Evolutionary conservation across 2,797 vertebrate species (phyloP).

Genomic region (Amazona finschi): DNA sequence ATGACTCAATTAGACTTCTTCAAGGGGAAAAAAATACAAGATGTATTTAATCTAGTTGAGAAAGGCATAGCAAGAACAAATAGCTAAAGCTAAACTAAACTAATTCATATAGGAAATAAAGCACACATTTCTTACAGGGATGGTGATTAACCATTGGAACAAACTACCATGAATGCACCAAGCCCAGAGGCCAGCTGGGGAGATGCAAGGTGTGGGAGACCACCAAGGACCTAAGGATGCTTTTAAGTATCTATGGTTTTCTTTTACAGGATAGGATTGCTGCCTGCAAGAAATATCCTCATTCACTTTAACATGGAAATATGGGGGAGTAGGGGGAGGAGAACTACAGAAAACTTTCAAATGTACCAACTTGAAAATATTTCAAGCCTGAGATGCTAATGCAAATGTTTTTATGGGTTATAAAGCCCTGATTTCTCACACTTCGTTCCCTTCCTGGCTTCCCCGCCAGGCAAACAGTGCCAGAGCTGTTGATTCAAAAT

Average conservation of each 20-base stretch:
- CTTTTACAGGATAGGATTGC: fast-evolving
- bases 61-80: background rate
- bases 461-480: background rate
- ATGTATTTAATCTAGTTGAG: background rate
- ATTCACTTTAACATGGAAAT: background rate
- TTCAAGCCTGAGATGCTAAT: background rate
- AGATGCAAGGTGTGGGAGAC: background rate
- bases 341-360: background rate
- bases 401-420: background rate
- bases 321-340: fast-evolving
- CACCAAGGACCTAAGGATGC: background rate
- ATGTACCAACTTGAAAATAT: fast-evolving
- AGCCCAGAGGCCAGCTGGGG: fast-evolving
- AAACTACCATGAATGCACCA: fast-evolving
- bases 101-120: background rate
- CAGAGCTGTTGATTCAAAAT: fast-evolving
- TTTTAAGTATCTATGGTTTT: background rate
- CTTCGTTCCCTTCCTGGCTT: background rate
- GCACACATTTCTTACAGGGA: fast-evolving
- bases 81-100: background rate
- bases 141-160: background rate
- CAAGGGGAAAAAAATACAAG: background rate
- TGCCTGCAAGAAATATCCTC: fast-evolving
- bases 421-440: background rate
- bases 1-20: background rate